Percentiles rank a stretch among this genome's conserved stretches.
These are phyloP conservation scores for Hypotaenidia philippensis DNA, from an alignment of 2,797 vertebrate genomes.

Conservation along the genomic window DNA sequence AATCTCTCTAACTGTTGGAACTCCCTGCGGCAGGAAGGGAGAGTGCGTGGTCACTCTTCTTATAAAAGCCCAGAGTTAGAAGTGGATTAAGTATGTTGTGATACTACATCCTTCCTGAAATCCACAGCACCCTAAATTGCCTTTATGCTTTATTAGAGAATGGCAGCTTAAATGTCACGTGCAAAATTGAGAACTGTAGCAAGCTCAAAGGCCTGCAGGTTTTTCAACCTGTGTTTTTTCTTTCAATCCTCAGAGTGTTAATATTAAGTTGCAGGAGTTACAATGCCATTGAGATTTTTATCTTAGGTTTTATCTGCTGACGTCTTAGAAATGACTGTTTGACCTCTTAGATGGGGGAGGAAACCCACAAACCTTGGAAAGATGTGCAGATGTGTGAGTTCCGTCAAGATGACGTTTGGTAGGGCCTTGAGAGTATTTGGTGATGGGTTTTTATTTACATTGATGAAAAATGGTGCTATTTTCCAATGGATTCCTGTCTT, in stretches of 20 bases:
- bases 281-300: not conserved
- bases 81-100: not conserved
- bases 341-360: not conserved
- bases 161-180: fast-evolving
- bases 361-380: not conserved
- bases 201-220: fast-evolving
- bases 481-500: not conserved
- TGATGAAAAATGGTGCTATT: not conserved
- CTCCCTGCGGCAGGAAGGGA: not conserved
- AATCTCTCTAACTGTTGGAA: not conserved
- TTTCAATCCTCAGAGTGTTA: not conserved
- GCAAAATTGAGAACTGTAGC: not conserved
- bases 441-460: not conserved
- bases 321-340: not conserved
- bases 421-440: not conserved
- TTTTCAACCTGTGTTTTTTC: not conserved
- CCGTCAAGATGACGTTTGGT: not conserved
- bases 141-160: not conserved
- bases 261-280: not conserved
- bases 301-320: not conserved
- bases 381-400: not conserved
- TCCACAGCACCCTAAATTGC: not conserved
- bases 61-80: not conserved
- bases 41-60: not conserved
- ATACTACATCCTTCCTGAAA: not conserved